Conservation (phyloP, 2,113 vertebrate species). For the Chrysemys picta region DNA sequence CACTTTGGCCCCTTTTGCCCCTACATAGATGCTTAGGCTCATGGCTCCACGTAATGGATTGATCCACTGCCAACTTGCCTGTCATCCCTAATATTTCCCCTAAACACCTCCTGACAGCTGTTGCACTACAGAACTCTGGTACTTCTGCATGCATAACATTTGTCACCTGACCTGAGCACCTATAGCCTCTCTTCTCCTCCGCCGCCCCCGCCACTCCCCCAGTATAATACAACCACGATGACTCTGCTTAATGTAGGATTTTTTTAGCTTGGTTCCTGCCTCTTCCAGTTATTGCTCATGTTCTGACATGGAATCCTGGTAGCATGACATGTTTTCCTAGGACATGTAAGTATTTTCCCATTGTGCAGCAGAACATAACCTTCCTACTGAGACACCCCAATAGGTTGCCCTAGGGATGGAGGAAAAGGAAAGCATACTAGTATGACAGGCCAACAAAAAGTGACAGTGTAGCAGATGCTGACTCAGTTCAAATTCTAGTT, state of each 20-base stretch:
- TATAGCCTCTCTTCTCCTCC: not conserved
- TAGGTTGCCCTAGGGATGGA: not conserved
- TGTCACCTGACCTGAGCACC: not conserved
- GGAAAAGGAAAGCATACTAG: not conserved
- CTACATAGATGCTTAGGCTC: not conserved
- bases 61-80: not conserved
- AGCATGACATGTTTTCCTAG: not conserved
- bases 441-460: rapidly evolving
- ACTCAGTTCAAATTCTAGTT: not conserved
- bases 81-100: not conserved
- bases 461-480: not conserved
- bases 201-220: not conserved
- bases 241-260: not conserved
- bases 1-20: not conserved
- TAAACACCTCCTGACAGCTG: not conserved
- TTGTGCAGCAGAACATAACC: rapidly evolving
- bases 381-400: not conserved
- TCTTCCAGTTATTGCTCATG: not conserved
- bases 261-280: not conserved
- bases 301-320: not conserved
- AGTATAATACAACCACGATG: not conserved
- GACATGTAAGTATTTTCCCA: not conserved
- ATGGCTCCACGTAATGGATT: not conserved
- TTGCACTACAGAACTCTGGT: not conserved
- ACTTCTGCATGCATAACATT: not conserved